Evolutionary conservation across 2,797 vertebrate species (phyloP), one percentile per base, ranked within the genome.

Genomic region (Setipinna tenuifilis): DNA sequence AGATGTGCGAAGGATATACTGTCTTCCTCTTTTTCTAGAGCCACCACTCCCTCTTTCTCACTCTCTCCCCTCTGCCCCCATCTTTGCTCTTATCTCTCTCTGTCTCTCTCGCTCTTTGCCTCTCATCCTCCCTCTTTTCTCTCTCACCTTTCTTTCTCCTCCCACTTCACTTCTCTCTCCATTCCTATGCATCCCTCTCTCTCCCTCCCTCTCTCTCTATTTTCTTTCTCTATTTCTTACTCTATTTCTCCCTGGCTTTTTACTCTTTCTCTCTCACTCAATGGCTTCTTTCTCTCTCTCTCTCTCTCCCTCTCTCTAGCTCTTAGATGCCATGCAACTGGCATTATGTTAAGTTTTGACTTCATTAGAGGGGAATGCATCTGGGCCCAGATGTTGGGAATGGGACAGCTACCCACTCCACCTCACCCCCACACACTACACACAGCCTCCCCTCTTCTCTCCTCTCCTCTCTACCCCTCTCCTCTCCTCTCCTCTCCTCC

Each of bases 1-100:
- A 95, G 95, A 95, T 95, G 94, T 94, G 92, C 86, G 90, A 88
- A 92, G 92, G 88, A 92, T 88, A 91, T 88, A 91, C 85, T 83
- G 81, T 85, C 82, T 84, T 89, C 85, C 88, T 86, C 83, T 31
- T 17, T 80, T 81, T 83, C 65, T n/a, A 48, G 3, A 25, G 4
- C 65, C 23, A 14, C n/a, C 65, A 14, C 65, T 31, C 65, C 28
- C 62, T 31, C 62, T 9, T 14, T 54, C 50, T 54, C 50, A 10
- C 50, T 54, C 50, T 54, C 50, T 54, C 50, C 14, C 50, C 35
- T 41, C 35, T 41, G 35, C 35, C 35, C 35, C 5, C 35, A 41
- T 41, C 35, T 41, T 41, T 41, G 35, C 35, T 41, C 35, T 41
- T 54, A 9, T 54, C 50, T 54, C 50, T 54, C 50, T 54, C 50